Conservation (phyloP, 2,113 vertebrate genomes). For the Sterrhoptilus dennistouni region DNA sequence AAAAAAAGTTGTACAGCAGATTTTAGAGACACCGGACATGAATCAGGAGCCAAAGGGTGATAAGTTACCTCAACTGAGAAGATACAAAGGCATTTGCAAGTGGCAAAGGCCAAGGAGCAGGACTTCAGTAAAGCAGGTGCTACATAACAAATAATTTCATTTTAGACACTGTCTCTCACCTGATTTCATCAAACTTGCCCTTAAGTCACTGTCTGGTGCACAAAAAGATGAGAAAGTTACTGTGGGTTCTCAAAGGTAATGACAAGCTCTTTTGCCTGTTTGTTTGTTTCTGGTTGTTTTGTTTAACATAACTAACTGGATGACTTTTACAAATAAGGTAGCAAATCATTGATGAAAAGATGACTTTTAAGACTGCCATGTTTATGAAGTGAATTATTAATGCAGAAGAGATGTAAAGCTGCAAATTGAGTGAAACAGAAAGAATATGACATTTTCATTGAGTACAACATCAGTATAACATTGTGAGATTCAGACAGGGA, state of each 20-base stretch:
- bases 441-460: not conserved
- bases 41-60: constrained; percentile 3
- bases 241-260: not conserved
- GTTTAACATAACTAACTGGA: not conserved
- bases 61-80: not conserved
- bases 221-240: not conserved
- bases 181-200: not conserved
- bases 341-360: not conserved
- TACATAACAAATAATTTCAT: not conserved
- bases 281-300: not conserved
- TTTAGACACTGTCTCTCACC: constrained; percentile 11
- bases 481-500: not conserved
- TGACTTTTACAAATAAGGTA: not conserved
- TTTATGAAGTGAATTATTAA: not conserved
- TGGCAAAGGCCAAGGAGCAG: constrained; percentile 16
- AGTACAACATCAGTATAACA: not conserved
- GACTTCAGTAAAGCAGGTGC: not conserved
- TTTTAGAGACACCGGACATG: not conserved
- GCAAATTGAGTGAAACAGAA: not conserved
- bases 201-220: not conserved
- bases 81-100: constrained; percentile 22
- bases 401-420: not conserved
- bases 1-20: not conserved
- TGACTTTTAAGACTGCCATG: not conserved
- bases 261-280: not conserved